A percentile compares a stretch with the other conserved stretches of the same genome.
phyloP scores from a whole-genome alignment of 1,140 invertebrate species.

The Bemisia tabaci region DNA sequence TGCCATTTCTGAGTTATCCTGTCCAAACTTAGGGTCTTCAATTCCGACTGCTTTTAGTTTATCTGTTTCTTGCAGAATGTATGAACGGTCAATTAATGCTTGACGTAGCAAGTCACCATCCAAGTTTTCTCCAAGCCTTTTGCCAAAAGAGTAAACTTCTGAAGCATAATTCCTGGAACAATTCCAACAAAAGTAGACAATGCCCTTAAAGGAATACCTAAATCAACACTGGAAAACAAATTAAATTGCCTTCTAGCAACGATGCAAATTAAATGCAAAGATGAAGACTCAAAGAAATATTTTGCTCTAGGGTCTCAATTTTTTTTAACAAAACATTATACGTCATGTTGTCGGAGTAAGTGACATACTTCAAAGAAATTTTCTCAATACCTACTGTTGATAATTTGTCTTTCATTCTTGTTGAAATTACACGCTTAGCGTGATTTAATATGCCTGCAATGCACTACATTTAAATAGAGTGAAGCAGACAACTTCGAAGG shows the following conservation, averaged over 20 bases:
- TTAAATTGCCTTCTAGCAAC: neutral
- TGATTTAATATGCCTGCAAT: too few species aligned
- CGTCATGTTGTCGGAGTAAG: too few species aligned
- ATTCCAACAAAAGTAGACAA: conserved; percentile 11
- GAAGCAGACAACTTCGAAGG: too few species aligned
- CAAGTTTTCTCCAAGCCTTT: conserved; percentile 73
- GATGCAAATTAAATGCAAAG: neutral
- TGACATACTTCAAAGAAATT: too few species aligned
- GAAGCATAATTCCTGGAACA: conserved; percentile 62
- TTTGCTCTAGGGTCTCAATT: neutral
- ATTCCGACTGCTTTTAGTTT: conserved; percentile 54
- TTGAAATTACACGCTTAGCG: too few species aligned
- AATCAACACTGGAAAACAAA: neutral
- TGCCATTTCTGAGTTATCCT: conserved; percentile 53
- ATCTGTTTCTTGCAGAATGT: conserved; percentile 53
- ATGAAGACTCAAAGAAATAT: neutral
- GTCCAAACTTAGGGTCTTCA: conserved; percentile 37
- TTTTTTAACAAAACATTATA: too few species aligned
- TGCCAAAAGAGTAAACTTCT: conserved; percentile 77
- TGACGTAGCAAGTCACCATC: conserved; percentile 47
- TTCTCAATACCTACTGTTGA: too few species aligned
- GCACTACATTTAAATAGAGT: too few species aligned
- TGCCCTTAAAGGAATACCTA: neutral
- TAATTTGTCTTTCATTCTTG: too few species aligned
- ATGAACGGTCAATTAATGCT: conserved; percentile 69